A percentile compares a stretch with the other conserved stretches of the same genome.
Evolutionary conservation across 2,888 invertebrate genomes (phyloP).

Genomic region (Bhutanitis thaidina): DNA sequence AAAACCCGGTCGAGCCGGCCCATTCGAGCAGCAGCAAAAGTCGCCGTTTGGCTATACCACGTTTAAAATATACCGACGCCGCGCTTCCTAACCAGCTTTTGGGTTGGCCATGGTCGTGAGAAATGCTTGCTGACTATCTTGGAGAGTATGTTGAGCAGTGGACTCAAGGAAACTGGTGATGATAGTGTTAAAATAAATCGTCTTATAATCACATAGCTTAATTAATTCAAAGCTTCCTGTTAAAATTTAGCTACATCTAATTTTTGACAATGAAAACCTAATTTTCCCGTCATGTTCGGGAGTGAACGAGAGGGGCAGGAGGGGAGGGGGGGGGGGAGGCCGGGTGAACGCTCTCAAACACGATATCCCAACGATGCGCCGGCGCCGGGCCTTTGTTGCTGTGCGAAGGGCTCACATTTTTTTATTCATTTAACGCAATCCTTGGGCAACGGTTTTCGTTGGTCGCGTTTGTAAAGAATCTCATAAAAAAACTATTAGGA

Average conservation of each 20-base stretch:
- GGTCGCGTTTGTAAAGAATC: neutral
- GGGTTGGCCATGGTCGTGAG: too few relatives aligned
- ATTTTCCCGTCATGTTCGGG: constrained; percentile 16
- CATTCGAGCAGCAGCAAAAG: too few relatives aligned
- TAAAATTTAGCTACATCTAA: constrained; percentile 1
- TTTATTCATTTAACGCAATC: neutral
- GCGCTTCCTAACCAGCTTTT: too few relatives aligned
- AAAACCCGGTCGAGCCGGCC: too few relatives aligned
- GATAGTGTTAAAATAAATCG: too few relatives aligned
- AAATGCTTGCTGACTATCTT: too few relatives aligned
- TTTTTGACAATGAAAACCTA: constrained; percentile 23
- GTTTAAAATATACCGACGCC: too few relatives aligned
- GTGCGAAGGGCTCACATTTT: constrained; percentile 52
- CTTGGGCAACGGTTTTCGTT: neutral
- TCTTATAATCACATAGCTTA: too few relatives aligned
- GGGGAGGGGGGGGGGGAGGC: constrained; percentile 32
- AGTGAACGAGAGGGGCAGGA: constrained; percentile 21
- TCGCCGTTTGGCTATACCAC: too few relatives aligned
- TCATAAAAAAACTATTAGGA: neutral
- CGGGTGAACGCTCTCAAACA: constrained; percentile 62
- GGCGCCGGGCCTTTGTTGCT: constrained; percentile 53
- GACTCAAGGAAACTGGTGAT: too few relatives aligned
- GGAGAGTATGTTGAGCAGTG: too few relatives aligned
- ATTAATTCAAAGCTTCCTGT: too few relatives aligned
- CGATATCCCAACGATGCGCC: constrained; percentile 56